These are phyloP conservation scores for Manis pentadactyla DNA, from an alignment of 2,797 vertebrate genomes.

Conservation along the genomic window DNA sequence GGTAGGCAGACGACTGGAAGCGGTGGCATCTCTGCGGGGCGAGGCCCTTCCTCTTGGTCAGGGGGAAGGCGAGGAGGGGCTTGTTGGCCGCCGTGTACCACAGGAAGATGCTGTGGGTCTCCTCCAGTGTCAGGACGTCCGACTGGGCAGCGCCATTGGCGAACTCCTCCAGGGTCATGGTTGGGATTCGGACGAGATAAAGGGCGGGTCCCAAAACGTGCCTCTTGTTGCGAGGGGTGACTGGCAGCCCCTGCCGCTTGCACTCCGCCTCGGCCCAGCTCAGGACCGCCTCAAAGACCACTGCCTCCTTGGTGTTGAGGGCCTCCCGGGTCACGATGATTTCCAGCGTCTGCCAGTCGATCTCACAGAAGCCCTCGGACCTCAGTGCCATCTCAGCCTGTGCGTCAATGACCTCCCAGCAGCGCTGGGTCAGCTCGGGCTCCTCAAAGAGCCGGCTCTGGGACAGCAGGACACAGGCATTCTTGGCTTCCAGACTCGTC, in stretches of 20 bases:
- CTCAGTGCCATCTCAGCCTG: conserved; percentile 96
- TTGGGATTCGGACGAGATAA: conserved; percentile 94
- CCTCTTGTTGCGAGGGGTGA: conserved; percentile 91
- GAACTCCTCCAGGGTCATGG: conserved; percentile 97
- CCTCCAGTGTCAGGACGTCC: conserved; percentile 96
- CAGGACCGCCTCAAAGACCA: conserved; percentile 94
- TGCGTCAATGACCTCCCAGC: conserved; percentile 99
- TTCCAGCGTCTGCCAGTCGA: conserved; percentile 95
- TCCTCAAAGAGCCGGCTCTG: conserved; percentile 99
- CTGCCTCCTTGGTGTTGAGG: conserved; percentile 95
- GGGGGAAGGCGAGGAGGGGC: conserved; percentile 93
- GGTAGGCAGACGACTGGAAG: conserved; percentile 96
- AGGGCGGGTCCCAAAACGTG: conserved; percentile 93
- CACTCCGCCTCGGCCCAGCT: conserved; percentile 97
- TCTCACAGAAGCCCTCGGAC: conserved; percentile 97
- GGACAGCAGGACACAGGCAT: conserved; percentile 97
- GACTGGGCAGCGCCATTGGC: conserved; percentile 96
- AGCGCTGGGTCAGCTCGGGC: conserved; percentile 95
- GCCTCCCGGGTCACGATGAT: conserved; percentile 95
- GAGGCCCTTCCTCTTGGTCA: conserved; percentile 91
- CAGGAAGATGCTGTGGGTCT: conserved; percentile 96
- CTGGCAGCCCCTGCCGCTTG: conserved; percentile 90
- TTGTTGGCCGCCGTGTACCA: conserved; percentile 98
- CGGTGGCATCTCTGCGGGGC: conserved; percentile 94
- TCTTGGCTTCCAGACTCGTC: conserved; percentile 96